Base-by-base conservation (phyloP, 2,113 vertebrate species). In the Sebastes schlegelii region DNA sequence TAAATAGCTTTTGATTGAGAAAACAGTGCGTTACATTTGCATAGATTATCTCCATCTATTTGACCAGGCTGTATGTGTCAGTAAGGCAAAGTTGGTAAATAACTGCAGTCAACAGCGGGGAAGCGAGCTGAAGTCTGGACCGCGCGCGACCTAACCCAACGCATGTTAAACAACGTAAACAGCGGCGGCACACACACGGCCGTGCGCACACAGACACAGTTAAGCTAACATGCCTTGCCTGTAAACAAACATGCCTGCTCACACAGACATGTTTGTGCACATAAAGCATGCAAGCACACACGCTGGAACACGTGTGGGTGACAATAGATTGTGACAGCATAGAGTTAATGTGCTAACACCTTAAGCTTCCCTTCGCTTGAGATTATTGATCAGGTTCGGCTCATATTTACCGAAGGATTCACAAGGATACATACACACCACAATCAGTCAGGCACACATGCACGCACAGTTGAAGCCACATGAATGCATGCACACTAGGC, bases 41-140 rank as follows among this genome's bases (percentile, higher is more conserved):
- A 92, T 91, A 85, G 83, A 92, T 92, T 92, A 94, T 93, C 89
- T 83, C 75, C 12, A 57, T 82, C 64, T 94, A 87, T 93, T 93
- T 93, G 92, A 92, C 89, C 93, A 94, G 93, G 88, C 91, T 71
- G 93, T 16, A 78, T 90, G 86, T 92, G 89, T 89, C 83, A 83
- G 88, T 84, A 69, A 90, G 85, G 82, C 72, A 43, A 43, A 23
- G 75, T 61, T n/a, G 4, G 86, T 83, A 89, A 91, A 94, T 58
- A 92, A 77, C 46, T 77, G 84, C 13, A 78, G 90, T 91, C 88
- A 90, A 92, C 82, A 77, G 74, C 23, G 6, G 57, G 11, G 74
- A 58, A 49, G 72, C 14, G 46, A 40, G 72, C 11, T 2, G 49
- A 55, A 13, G 62, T 49, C 46, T 4, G 54, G n/a, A 14, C 63